Conservation (phyloP, 2,797 vertebrate species). For the Micropoecilia bifurca region DNA sequence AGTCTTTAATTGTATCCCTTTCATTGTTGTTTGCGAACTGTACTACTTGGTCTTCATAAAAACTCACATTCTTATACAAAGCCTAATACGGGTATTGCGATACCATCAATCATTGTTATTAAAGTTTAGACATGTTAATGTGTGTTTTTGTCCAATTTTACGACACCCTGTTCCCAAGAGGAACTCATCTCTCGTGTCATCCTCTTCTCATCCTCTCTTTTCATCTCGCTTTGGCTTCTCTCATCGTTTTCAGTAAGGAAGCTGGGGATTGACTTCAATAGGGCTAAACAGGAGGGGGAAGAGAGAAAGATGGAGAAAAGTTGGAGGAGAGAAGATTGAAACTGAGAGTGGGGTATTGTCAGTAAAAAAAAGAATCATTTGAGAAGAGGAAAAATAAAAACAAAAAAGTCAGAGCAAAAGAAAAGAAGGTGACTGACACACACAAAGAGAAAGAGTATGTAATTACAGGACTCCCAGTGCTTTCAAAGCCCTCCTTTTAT, state of each 20-base stretch:
- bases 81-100: slow-evolving; percentile 7
- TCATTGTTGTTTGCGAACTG: neutral
- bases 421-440: slow-evolving; percentile 7
- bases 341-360: slow-evolving; percentile 7
- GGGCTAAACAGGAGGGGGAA: slow-evolving; percentile 25
- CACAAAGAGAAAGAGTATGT: slow-evolving; percentile 46
- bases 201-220: slow-evolving; percentile 61
- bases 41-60: slow-evolving; percentile 8
- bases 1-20: neutral
- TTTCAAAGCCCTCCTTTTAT: slow-evolving; percentile 80
- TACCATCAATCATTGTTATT: slow-evolving; percentile 37
- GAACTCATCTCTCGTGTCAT: slow-evolving; percentile 57
- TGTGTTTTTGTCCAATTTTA: slow-evolving; percentile 60
- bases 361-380: slow-evolving; percentile 11
- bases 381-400: neutral
- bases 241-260: slow-evolving; percentile 66
- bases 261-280: slow-evolving; percentile 69
- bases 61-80: neutral
- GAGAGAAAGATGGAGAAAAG: neutral
- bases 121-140: slow-evolving; percentile 49
- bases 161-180: slow-evolving; percentile 59
- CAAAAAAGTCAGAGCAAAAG: neutral
- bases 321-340: slow-evolving; percentile 2
- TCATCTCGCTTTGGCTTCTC: slow-evolving; percentile 59
- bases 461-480: slow-evolving; percentile 77